Percentiles rank a stretch among this genome's conserved stretches.
Conservation (phyloP, 1,140 invertebrate species). For the Aphelenchoides avenae region DNA sequence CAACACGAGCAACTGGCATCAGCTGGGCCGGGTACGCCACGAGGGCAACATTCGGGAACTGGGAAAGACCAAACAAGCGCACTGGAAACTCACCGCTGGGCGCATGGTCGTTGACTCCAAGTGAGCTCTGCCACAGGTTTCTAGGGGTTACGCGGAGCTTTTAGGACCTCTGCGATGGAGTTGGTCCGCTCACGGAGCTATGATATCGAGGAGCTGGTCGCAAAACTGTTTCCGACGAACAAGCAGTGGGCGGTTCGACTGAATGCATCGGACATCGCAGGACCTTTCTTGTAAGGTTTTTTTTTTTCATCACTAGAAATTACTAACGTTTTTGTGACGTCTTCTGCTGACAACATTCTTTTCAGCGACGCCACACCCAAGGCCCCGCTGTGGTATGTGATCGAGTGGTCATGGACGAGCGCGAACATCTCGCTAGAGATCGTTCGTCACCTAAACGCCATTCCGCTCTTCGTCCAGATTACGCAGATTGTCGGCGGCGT, state of each 20-base stretch:
- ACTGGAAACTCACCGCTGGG: conserved; percentile 46
- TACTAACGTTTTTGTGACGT: neutral
- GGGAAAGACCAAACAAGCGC: conserved; percentile 23
- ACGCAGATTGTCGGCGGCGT: conserved; percentile 82
- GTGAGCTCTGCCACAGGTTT: conserved; percentile 7
- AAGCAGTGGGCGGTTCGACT: conserved; percentile 5
- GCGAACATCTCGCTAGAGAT: conserved; percentile 31
- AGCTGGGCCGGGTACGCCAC: conserved; percentile 32
- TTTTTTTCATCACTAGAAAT: conserved; percentile 13
- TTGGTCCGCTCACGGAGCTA: conserved; percentile 31
- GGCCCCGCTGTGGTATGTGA: conserved; percentile 24
- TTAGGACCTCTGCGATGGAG: conserved; percentile 37
- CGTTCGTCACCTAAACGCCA: conserved; percentile 72
- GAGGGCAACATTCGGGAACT: conserved; percentile 18
- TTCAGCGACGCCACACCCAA: conserved; percentile 20
- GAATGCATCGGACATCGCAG: conserved; percentile 25
- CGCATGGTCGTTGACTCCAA: conserved; percentile 36
- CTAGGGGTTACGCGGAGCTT: conserved; percentile 8
- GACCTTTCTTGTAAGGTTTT: conserved; percentile 33
- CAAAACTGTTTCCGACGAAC: conserved; percentile 15
- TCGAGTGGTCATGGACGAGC: conserved; percentile 46
- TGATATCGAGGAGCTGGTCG: conserved; percentile 41
- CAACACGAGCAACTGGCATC: conserved; percentile 29
- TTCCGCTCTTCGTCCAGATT: conserved; percentile 90
- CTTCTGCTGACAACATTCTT: conserved; percentile 12